Evolutionary conservation across 2,888 invertebrate genomes (phyloP), one percentile per base, ranked within the genome.

Genomic region (Cordilura impudica): DNA sequence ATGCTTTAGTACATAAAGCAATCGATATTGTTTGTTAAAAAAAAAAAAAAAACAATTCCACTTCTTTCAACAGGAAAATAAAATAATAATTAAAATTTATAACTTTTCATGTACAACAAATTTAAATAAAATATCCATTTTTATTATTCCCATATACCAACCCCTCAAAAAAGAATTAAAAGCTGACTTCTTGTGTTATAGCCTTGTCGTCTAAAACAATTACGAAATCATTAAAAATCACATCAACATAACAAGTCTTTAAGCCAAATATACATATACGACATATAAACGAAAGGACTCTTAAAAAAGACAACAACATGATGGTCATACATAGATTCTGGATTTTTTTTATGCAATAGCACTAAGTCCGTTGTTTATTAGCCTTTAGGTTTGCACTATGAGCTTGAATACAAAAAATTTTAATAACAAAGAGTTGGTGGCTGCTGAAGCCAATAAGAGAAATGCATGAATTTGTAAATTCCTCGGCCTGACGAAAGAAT

Each of bases 171-270:
- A 39, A n/a, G n/a, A 58, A n/a, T 19, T 16, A 39, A 43, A 35
- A 31, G 56, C 16, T 67, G 61, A 75, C 51, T 67, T 69, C 49
- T 54, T 67, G 56, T 72, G 71, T 74, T 72, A 70, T 78, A 81
- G 75, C 73, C 67, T 73, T 81, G 82, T 82, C 83, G 82, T 84
- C 83, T 85, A 85, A 85, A 85, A 85, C 85, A 85, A 85, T 85
- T 85, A 85, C 81, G 84, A 81, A 84, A 84, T 85, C 85, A 85
- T 85, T 85, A 85, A 85, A 83, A 84, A 83, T 82, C 84, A 82
- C 82, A 83, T 81, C 82, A 81, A 80, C 81, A 81, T 78, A 80
- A 75, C 56, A 81, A 76, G 81, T 78, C 81, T 74, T 71, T 71
- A 61, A 79, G 79, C 79, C 71, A 76, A 69, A 79, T 81, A 49